Evolutionary conservation across 2,888 invertebrate genomes (phyloP).

Genomic region (Drosophila limbata): DNA sequence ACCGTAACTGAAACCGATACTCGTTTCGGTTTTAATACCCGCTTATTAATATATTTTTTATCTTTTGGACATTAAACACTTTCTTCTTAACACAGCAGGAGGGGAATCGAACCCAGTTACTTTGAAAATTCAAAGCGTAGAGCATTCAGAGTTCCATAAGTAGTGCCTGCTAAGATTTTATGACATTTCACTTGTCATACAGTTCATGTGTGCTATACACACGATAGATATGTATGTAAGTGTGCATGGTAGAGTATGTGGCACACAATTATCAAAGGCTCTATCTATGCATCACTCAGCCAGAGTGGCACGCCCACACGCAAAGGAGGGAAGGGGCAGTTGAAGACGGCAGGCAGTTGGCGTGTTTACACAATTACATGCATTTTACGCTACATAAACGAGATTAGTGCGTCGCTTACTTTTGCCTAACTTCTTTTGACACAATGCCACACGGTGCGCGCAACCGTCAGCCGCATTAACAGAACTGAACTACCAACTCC

Average conservation of each 20-base stretch:
- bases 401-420: constrained; percentile 75
- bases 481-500: constrained; percentile 20
- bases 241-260: constrained; percentile 33
- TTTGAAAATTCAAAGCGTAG: neutral
- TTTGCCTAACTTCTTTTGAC: constrained; percentile 64
- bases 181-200: constrained; percentile 32
- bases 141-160: constrained; percentile 10
- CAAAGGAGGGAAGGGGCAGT: neutral
- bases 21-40: no score
- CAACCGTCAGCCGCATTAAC: constrained; percentile 46
- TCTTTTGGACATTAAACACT: no score
- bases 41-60: no score
- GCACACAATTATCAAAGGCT: constrained; percentile 73
- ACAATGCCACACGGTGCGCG: constrained; percentile 53
- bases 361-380: constrained; percentile 78
- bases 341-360: constrained; percentile 29
- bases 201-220: constrained; percentile 28
- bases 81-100: no score
- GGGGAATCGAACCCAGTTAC: no score
- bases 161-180: constrained; percentile 27
- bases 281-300: constrained; percentile 66
- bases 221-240: neutral
- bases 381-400: constrained; percentile 80
- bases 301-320: constrained; percentile 10
- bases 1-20: no score